A percentile compares a stretch with the other conserved stretches of the same genome.
These are phyloP conservation scores for Phasia obesa DNA, from an alignment of 2,888 invertebrate species.

Conservation along the genomic window DNA sequence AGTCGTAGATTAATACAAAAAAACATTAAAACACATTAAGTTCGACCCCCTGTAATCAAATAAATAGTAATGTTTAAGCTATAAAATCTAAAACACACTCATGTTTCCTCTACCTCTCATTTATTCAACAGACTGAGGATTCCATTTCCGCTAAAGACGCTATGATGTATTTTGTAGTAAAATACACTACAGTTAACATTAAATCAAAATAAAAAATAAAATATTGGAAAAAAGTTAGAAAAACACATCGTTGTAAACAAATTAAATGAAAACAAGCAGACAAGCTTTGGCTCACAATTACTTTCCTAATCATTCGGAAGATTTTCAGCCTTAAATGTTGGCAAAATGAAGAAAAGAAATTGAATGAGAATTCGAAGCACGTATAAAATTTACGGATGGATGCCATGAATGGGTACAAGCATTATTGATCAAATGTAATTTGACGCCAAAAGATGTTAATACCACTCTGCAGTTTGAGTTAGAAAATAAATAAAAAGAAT, in stretches of 20 bases:
- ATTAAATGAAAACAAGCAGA: neutral
- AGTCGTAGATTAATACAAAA: slow-evolving; percentile 49
- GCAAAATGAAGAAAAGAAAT: neutral
- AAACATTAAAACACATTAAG: slow-evolving; percentile 9
- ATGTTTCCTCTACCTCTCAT: neutral
- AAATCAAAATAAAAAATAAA: slow-evolving; percentile 51
- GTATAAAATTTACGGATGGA: slow-evolving; percentile 41
- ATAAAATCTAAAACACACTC: slow-evolving; percentile 17
- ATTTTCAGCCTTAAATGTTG: slow-evolving; percentile 25
- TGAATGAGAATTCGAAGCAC: slow-evolving; percentile 54
- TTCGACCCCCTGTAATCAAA: neutral
- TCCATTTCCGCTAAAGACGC: no score
- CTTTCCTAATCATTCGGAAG: slow-evolving; percentile 19
- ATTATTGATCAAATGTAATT: slow-evolving; percentile 47
- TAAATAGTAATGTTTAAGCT: slow-evolving; percentile 1
- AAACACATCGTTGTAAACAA: neutral
- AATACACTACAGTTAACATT: neutral
- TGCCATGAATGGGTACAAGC: slow-evolving; percentile 10
- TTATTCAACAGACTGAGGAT: no score
- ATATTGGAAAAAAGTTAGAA: slow-evolving; percentile 34
- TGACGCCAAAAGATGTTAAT: slow-evolving; percentile 54
- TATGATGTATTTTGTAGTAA: neutral
- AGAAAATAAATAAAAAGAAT: neutral
- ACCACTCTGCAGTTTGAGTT: neutral
- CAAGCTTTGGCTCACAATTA: neutral